Percentiles rank a stretch among this genome's conserved stretches.
These are phyloP conservation scores for Gasteruption jaculator DNA, from an alignment of 2,888 invertebrate genomes.

Conservation along the genomic window DNA sequence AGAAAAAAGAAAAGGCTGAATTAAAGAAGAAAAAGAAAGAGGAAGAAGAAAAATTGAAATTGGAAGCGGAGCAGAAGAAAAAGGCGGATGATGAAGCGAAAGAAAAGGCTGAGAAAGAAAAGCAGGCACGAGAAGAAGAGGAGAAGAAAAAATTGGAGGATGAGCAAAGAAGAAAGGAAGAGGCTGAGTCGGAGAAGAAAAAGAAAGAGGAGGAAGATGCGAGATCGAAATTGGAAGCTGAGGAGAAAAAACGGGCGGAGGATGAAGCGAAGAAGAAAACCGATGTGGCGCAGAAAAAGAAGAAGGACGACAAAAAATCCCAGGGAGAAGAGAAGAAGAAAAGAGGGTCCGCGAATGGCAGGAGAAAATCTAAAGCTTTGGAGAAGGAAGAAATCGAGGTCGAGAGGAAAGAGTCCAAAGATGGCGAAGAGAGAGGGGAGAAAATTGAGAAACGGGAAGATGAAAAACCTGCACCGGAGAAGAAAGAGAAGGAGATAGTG, in stretches of 20 bases:
- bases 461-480: conserved; percentile 15
- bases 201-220: conserved; percentile 8
- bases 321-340: conserved; percentile 13
- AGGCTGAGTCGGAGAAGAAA: conserved; percentile 14
- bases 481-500: conserved; percentile 27
- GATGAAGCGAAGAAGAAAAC: conserved; percentile 43
- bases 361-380: conserved; percentile 31
- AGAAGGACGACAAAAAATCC: conserved; percentile 20
- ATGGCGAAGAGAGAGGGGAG: conserved; percentile 17
- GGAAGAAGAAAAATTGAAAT: conserved; percentile 31
- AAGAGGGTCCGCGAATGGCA: conserved; percentile 26
- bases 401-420: conserved; percentile 8
- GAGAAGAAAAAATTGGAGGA: conserved; percentile 35
- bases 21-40: conserved; percentile 37
- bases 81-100: conserved; percentile 18
- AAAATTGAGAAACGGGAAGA: conserved; percentile 14
- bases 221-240: conserved; percentile 13
- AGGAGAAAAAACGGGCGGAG: too few relatives aligned
- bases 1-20: conserved; percentile 22
- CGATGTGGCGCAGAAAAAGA: conserved; percentile 42
- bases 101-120: conserved; percentile 20
- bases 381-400: conserved; percentile 14
- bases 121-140: conserved; percentile 22
- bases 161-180: conserved; percentile 45
- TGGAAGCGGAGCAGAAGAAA: conserved; percentile 27